phyloP scores from a whole-genome alignment of 1,140 invertebrate species.

The Ips nitidus region DNA sequence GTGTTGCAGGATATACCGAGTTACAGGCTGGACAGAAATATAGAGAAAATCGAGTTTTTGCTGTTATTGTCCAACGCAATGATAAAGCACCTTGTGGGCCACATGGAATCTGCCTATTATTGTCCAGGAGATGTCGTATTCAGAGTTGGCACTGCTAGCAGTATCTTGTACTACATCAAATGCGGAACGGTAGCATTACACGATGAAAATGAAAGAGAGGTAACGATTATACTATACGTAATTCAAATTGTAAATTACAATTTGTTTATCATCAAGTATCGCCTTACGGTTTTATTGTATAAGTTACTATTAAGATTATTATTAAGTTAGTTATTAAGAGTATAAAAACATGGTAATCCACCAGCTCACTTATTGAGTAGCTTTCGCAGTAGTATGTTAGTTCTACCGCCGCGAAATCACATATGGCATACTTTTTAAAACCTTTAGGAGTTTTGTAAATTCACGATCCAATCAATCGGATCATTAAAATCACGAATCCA shows the following conservation, averaged over 20 bases:
- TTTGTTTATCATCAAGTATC: background rate
- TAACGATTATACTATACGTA: no score
- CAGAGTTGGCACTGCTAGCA: background rate
- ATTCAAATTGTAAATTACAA: background rate
- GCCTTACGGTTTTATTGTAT: no score
- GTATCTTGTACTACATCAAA: slow-evolving; percentile 7
- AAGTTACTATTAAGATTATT: no score
- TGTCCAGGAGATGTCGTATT: slow-evolving; percentile 17
- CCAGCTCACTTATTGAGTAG: no score
- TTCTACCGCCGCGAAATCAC: no score
- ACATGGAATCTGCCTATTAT: slow-evolving; percentile 1
- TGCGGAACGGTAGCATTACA: slow-evolving; percentile 9
- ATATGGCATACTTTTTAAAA: no score
- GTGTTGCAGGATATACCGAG: background rate
- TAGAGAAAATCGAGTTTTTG: slow-evolving; percentile 14
- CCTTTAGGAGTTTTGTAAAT: no score
- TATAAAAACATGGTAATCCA: no score
- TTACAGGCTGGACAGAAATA: slow-evolving; percentile 4
- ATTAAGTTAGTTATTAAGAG: no score
- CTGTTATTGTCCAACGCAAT: background rate
- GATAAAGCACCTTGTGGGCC: background rate
- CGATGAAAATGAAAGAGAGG: slow-evolving; percentile 11
- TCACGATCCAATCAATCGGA: no score
- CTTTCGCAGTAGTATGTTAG: no score
- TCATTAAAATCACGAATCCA: no score